Percentiles rank a stretch among this genome's conserved stretches.
phyloP scores from a whole-genome alignment of 2,888 invertebrate species.

The Leptinotarsa haldemani region DNA sequence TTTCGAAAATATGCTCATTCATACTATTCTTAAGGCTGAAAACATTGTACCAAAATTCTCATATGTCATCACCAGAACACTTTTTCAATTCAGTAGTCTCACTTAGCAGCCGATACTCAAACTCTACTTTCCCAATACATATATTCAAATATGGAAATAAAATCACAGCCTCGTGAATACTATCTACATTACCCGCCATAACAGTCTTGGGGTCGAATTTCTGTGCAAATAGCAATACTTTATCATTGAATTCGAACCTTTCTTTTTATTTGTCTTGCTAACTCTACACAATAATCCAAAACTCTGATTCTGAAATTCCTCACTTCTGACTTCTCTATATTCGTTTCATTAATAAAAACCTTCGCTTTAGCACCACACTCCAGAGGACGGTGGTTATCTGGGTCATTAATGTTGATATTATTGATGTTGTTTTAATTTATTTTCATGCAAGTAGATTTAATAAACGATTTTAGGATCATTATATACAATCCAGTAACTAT shows the following conservation, averaged over 20 bases:
- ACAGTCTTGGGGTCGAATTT: conserved; percentile 25
- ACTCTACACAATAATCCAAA: conserved; percentile 36
- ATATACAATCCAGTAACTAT: conserved; percentile 31
- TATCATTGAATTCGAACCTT: conserved; percentile 30
- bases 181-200: conserved; percentile 21
- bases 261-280: conserved; percentile 31
- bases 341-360: conserved; percentile 17
- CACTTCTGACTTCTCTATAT: conserved; percentile 26
- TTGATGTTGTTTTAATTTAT: conserved; percentile 25
- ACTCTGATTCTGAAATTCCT: conserved; percentile 26
- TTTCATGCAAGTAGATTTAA: conserved; percentile 20
- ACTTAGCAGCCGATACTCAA: conserved; percentile 25
- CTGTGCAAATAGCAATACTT: conserved; percentile 30
- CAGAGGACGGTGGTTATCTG: conserved; percentile 27
- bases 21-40: conserved; percentile 18
- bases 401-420: conserved; percentile 29
- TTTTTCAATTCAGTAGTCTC: conserved; percentile 25
- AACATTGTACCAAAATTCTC: conserved; percentile 16
- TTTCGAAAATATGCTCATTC: conserved; percentile 21
- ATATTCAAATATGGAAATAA: conserved; percentile 29
- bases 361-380: conserved; percentile 29
- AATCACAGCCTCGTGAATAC: conserved; percentile 19
- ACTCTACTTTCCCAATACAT: conserved; percentile 22
- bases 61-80: conserved; percentile 10
- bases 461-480: conserved; percentile 32